Percentiles rank a stretch among this genome's conserved stretches.
Evolutionary conservation across 2,113 vertebrate genomes (phyloP).

Genomic region (Psettodes erumei): DNA sequence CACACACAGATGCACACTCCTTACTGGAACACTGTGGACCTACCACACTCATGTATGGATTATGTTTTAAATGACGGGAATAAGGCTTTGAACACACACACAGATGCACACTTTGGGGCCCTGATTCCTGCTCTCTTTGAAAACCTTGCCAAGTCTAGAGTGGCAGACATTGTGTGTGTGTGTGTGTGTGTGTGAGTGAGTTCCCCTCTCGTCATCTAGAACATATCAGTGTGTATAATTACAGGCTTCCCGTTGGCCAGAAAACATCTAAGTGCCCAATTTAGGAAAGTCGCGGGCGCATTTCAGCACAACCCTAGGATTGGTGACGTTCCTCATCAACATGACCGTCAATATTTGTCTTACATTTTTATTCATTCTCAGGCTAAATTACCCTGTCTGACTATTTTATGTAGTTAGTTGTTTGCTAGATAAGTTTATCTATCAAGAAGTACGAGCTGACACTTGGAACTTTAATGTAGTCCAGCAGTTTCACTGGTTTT

Average conservation of each 20-base stretch:
- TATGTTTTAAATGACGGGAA: slow-evolving; percentile 65
- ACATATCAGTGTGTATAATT: slow-evolving; percentile 75
- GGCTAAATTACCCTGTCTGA: background rate
- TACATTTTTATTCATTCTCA: slow-evolving; percentile 11
- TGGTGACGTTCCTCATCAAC: slow-evolving; percentile 18
- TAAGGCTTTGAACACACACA: slow-evolving; percentile 54
- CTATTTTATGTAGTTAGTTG: background rate
- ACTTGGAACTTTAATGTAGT: background rate
- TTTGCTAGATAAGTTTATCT: background rate
- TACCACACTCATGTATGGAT: slow-evolving; percentile 69
- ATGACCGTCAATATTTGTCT: slow-evolving; percentile 8
- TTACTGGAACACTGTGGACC: slow-evolving; percentile 76
- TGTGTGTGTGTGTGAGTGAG: slow-evolving; percentile 21
- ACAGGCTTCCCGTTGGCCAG: slow-evolving; percentile 60
- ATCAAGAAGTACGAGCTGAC: background rate
- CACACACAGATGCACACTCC: slow-evolving; percentile 31
- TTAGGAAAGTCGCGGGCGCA: slow-evolving; percentile 46
- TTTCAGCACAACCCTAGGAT: slow-evolving; percentile 25
- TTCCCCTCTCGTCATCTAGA: slow-evolving; percentile 60
- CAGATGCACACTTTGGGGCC: slow-evolving; percentile 49
- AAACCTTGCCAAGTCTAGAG: slow-evolving; percentile 60
- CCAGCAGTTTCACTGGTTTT: background rate
- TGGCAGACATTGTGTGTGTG: slow-evolving; percentile 47
- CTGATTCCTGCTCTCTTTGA: slow-evolving; percentile 55
- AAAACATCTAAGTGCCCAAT: slow-evolving; percentile 62